Evolutionary conservation across 2,113 vertebrate species (phyloP).

Genomic region (Cheirogaleus medius): DNA sequence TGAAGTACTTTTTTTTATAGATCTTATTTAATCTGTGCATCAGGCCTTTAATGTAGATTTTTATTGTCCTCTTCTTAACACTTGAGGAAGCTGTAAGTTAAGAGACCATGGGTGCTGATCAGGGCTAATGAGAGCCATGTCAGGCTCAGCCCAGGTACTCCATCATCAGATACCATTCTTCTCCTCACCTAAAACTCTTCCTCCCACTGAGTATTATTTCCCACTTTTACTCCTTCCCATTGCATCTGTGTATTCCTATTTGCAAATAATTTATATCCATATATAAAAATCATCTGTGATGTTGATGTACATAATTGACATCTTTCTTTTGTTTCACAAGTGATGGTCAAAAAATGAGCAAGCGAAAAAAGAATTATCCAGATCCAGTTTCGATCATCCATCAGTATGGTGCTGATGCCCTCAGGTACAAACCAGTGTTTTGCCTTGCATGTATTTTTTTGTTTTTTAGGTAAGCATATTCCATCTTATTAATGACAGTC

Average conservation of each 20-base stretch:
- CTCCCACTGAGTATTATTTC: not conserved
- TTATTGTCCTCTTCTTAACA: not conserved
- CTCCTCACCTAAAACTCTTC: not conserved
- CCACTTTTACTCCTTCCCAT: not conserved
- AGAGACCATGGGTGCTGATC: not conserved
- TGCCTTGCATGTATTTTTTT: not conserved
- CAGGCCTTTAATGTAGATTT: not conserved
- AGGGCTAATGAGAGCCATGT: not conserved
- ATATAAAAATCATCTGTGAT: not conserved
- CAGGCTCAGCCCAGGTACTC: not conserved
- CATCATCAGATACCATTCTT: not conserved
- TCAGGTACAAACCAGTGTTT: conserved; percentile 87
- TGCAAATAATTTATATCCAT: not conserved
- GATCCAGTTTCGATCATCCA: conserved; percentile 92
- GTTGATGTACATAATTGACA: not conserved
- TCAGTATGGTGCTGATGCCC: conserved; percentile 95
- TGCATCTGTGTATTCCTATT: not conserved
- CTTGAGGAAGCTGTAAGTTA: not conserved
- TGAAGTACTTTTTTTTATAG: not conserved
- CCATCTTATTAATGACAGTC: not conserved
- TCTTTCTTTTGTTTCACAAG: conserved; percentile 83
- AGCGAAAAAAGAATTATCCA: conserved; percentile 99
- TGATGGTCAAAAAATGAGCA: conserved; percentile 99
- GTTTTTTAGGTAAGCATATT: not conserved
- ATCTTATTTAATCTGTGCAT: not conserved